These are phyloP conservation scores for Phaethornis superciliosus DNA, from an alignment of 2,113 vertebrate species.

Conservation along the genomic window DNA sequence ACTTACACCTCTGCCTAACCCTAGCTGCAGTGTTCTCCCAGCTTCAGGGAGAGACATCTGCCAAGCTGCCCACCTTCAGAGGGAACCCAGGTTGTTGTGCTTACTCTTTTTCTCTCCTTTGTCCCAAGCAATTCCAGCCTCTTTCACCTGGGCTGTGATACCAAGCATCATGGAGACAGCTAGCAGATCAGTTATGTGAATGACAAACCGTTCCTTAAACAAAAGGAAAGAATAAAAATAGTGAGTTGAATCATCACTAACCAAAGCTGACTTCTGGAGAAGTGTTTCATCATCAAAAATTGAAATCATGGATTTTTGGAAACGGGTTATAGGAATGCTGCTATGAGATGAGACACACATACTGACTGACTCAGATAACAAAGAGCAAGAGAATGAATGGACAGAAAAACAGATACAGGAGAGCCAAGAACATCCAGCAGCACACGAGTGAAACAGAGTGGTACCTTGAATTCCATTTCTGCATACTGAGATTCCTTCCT, in stretches of 20 bases:
- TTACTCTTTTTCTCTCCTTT: constrained; percentile 98
- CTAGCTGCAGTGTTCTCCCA: not conserved
- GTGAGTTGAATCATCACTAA: not conserved
- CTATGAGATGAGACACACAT: not conserved
- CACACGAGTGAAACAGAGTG: not conserved
- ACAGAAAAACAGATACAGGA: not conserved
- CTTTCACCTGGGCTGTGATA: constrained; percentile 97
- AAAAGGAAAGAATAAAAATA: not conserved
- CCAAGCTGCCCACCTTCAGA: not conserved
- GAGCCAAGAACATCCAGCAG: not conserved
- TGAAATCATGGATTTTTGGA: not conserved
- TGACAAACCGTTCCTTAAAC: constrained; percentile 93
- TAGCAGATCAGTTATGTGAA: constrained; percentile 93
- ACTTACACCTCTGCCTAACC: not conserved
- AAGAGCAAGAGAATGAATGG: not conserved
- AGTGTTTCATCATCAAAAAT: not conserved
- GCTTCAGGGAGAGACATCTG: not conserved
- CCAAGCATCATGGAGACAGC: constrained; percentile 99
- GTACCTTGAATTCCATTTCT: constrained; percentile 97
- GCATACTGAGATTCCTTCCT: constrained; percentile 88
- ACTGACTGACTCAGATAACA: not conserved
- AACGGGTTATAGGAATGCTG: not conserved
- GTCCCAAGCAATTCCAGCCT: constrained; percentile 96
- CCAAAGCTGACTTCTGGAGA: not conserved
- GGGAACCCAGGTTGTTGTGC: not conserved